These are phyloP conservation scores for Atherinosoma microstoma DNA, from an alignment of 2,797 vertebrate genomes.

Conservation along the genomic window DNA sequence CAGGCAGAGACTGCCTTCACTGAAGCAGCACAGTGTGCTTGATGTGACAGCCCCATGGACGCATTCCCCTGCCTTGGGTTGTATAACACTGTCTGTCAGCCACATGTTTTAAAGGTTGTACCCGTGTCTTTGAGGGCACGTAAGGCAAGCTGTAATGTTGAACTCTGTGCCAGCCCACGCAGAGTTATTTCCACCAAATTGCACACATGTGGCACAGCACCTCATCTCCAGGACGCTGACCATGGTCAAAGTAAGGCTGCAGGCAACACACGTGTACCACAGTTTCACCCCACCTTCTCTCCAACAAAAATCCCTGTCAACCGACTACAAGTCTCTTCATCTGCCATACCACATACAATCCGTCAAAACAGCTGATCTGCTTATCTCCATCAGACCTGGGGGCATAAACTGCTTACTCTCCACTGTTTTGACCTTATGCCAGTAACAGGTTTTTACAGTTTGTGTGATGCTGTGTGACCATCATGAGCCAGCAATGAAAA, in stretches of 20 bases:
- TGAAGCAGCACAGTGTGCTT: slow-evolving; percentile 48
- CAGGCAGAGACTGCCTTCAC: slow-evolving; percentile 47
- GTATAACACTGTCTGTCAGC: slow-evolving; percentile 66
- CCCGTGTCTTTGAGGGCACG: slow-evolving; percentile 39
- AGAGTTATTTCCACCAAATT: slow-evolving; percentile 37
- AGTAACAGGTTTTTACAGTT: slow-evolving; percentile 60
- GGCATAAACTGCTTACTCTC: slow-evolving; percentile 67
- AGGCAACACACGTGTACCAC: slow-evolving; percentile 22
- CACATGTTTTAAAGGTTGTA: slow-evolving; percentile 69
- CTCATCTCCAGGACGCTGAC: slow-evolving; percentile 22
- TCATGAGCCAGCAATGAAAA: slow-evolving; percentile 30
- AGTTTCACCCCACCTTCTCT: slow-evolving; percentile 43
- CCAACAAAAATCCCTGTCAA: slow-evolving; percentile 39
- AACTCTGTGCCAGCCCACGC: slow-evolving; percentile 38
- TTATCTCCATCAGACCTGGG: slow-evolving; percentile 68
- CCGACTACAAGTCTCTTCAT: slow-evolving; percentile 50
- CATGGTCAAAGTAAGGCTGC: slow-evolving; percentile 32
- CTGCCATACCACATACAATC: slow-evolving; percentile 56
- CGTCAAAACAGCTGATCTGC: slow-evolving; percentile 73
- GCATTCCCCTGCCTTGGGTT: slow-evolving; percentile 40
- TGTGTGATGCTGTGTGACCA: slow-evolving; percentile 29
- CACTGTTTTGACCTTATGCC: slow-evolving; percentile 54
- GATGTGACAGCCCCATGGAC: slow-evolving; percentile 50
- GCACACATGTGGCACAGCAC: slow-evolving; percentile 33
- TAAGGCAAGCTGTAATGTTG: slow-evolving; percentile 23